Evolutionary conservation across 1,140 invertebrate species (phyloP).

Genomic region (Scylla paramamosain): DNA sequence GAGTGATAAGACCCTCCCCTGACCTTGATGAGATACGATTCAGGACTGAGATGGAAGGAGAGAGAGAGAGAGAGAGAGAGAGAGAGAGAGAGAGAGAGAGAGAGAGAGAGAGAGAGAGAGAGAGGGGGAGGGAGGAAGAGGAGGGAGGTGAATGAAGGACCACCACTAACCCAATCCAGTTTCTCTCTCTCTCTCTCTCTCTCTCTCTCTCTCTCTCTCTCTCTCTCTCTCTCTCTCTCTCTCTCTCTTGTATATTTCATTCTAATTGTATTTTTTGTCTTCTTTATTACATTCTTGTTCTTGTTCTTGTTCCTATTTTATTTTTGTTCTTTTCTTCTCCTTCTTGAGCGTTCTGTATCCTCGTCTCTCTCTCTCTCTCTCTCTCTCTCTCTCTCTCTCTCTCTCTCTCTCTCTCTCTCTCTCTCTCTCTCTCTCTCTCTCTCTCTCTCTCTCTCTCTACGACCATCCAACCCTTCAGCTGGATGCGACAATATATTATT

Average conservation of each 20-base stretch:
- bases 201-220: not conserved
- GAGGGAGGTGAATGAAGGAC: not conserved
- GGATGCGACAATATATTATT: constrained; percentile 68
- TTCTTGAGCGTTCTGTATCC: no score
- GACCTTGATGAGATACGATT: constrained; percentile 24
- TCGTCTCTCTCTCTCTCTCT: not conserved
- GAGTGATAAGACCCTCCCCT: not conserved
- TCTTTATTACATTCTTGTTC: not conserved
- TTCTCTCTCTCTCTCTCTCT: not conserved
- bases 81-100: not conserved
- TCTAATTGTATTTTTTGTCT: not conserved
- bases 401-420: constrained; percentile 10
- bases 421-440: constrained; percentile 22
- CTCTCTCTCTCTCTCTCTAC: not conserved
- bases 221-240: constrained; percentile 42
- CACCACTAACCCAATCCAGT: not conserved
- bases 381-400: constrained; percentile 11
- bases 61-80: constrained; percentile 27
- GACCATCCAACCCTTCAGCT: not conserved
- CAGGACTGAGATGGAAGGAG: not conserved
- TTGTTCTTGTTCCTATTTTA: not conserved
- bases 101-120: not conserved
- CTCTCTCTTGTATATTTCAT: not conserved
- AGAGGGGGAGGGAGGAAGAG: not conserved
- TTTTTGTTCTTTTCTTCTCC: not conserved